Percentiles rank a stretch among this genome's conserved stretches.
phyloP scores from a whole-genome alignment of 2,797 vertebrate genomes.

The Tachyglossus aculeatus region DNA sequence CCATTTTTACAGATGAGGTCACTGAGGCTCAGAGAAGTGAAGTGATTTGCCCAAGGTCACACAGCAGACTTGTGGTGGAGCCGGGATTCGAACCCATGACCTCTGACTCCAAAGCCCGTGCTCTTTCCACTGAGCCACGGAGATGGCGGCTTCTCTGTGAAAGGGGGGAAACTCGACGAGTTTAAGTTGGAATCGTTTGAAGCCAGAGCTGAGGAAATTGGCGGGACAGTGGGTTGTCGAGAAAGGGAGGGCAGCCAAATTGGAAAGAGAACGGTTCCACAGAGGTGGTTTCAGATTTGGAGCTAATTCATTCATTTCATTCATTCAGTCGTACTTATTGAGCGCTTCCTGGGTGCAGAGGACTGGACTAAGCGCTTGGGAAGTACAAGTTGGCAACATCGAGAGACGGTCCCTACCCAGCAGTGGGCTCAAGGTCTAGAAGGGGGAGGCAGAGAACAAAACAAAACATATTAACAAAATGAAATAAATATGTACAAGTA shows the following conservation, averaged over 20 bases:
- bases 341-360: background rate
- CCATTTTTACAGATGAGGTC: no score
- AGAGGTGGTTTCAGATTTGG: background rate
- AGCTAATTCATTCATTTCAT: background rate
- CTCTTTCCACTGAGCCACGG: slow-evolving; percentile 1
- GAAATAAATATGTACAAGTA: background rate
- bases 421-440: background rate
- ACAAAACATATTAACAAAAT: background rate
- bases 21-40: no score
- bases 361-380: no score
- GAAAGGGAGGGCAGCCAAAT: background rate
- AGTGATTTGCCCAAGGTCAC: no score
- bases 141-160: background rate
- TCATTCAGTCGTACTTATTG: background rate
- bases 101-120: background rate
- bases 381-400: background rate
- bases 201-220: background rate
- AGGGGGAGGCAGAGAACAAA: background rate
- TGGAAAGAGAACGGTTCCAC: background rate
- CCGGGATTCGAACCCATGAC: background rate
- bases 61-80: background rate
- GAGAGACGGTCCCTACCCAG: background rate
- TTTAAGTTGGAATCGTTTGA: background rate
- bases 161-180: background rate
- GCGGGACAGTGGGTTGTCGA: background rate